A percentile compares a stretch with the other conserved stretches of the same genome.
These are phyloP conservation scores for Pungitius pungitius DNA, from an alignment of 2,113 vertebrate genomes.

Conservation along the genomic window DNA sequence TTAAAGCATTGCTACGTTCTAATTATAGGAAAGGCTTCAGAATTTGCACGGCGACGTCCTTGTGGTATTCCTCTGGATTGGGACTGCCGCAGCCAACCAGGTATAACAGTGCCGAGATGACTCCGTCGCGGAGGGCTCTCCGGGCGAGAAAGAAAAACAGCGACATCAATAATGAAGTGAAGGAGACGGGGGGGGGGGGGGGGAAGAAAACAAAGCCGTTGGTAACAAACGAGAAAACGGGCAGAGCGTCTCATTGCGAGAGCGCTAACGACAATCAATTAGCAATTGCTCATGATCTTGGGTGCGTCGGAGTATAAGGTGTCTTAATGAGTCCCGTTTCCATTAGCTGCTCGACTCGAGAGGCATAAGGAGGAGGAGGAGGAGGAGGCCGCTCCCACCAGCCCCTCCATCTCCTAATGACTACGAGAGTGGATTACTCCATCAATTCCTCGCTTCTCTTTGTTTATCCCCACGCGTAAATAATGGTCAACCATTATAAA, in stretches of 20 bases:
- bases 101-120: constrained; percentile 22
- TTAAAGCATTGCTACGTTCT: constrained; percentile 12
- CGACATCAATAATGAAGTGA: constrained; percentile 73
- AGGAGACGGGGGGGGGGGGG: constrained; percentile 66
- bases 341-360: constrained; percentile 75
- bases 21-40: constrained; percentile 10
- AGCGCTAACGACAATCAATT: constrained; percentile 79
- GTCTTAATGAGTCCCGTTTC: constrained; percentile 80
- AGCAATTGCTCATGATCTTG: constrained; percentile 76
- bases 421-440: constrained; percentile 78
- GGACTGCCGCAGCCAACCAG: constrained; percentile 36
- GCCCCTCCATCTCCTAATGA: constrained; percentile 73
- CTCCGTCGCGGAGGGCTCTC: constrained; percentile 37
- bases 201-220: constrained; percentile 70
- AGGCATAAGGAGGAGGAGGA: constrained; percentile 65
- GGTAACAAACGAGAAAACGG: constrained; percentile 77
- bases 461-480: constrained; percentile 78
- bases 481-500: constrained; percentile 81
- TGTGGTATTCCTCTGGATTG: constrained; percentile 9
- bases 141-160: constrained; percentile 52
- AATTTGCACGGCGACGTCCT: not conserved
- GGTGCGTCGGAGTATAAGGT: constrained; percentile 74
- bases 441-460: constrained; percentile 78
- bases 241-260: constrained; percentile 73
- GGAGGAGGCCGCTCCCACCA: constrained; percentile 66